Evolutionary conservation across 2,797 vertebrate genomes (phyloP), one percentile per base, ranked within the genome.

Genomic region (Pantherophis alleghaniensis): DNA sequence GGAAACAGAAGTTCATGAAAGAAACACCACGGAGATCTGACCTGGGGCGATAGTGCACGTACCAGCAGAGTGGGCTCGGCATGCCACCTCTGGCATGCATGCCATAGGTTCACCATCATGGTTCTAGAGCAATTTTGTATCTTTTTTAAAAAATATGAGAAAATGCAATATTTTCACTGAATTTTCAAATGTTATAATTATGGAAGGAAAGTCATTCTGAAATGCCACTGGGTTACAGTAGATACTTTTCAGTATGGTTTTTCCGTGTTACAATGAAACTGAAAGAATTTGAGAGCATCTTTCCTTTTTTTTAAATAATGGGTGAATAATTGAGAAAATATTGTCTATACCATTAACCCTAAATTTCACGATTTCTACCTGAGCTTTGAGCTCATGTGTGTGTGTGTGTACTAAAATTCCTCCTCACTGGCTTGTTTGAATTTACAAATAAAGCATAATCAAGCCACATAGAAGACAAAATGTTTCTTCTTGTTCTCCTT

Each of bases 171-270:
- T 90, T 95, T 95, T 95, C 95, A 91, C 92, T 93, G 93, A 63
- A 91, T 94, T 95, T 96, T 95, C 93, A 95, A 95, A 96, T 95
- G 94, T 92, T 88, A 90, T 96, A 96, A 96, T 96, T 96, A 95
- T 93, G 87, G 79, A 66, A 55, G 92, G 89, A 89, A 94, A 94
- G 93, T 94, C 94, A 94, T 96, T 88, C 47, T 69, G 90, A 94
- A 94, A 92, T 96, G 92, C 93, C 95, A 94, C 61, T 96, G 94
- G 94, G 94, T 91, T 93, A 93, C 55, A 90, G 93, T 92, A 90
- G 53, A 93, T 88, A 89, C 95, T 87, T 94, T 94, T 59, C 90
- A 95, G 91, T 42, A 26, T 51, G 86, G 26, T 61, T 74, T 22
- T 93, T 42, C 83, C 87, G 37, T 95, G 92, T 74, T 56, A 96